A percentile compares a stretch with the other conserved stretches of the same genome.
phyloP scores from a whole-genome alignment of 2,113 vertebrate genomes.

The Pyrgilauda ruficollis region DNA sequence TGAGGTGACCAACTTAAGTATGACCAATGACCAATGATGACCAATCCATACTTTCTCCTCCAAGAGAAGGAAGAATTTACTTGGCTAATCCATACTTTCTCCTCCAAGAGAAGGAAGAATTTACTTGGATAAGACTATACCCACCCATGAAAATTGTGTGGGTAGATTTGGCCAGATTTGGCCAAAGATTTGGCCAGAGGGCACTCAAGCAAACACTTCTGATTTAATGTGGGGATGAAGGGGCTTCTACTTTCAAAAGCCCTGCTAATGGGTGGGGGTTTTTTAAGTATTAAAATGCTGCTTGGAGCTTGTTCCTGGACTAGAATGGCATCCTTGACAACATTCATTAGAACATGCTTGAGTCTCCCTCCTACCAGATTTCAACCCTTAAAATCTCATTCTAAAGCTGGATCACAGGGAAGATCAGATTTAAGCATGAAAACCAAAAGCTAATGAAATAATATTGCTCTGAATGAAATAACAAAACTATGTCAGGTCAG shows the following conservation, averaged over 20 bases:
- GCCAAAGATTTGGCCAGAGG: not conserved
- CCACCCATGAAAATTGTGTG: not conserved
- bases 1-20: not conserved
- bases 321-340: not conserved
- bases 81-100: not conserved
- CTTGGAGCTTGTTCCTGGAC: not conserved
- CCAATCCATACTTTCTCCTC: not conserved
- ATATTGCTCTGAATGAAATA: not conserved
- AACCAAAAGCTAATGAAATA: not conserved
- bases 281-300: not conserved
- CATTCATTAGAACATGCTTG: not conserved
- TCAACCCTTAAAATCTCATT: not conserved
- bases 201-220: not conserved
- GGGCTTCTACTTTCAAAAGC: not conserved
- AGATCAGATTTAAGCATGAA: not conserved
- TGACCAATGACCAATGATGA: too few relatives aligned
- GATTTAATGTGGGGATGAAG: not conserved
- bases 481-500: not conserved
- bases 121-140: not conserved
- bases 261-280: not conserved
- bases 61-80: not conserved
- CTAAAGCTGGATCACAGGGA: not conserved
- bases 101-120: not conserved
- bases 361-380: not conserved
- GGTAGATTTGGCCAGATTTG: too few relatives aligned